Conservation (phyloP, 2,888 invertebrate species). For the Ochropleura leucogaster region DNA sequence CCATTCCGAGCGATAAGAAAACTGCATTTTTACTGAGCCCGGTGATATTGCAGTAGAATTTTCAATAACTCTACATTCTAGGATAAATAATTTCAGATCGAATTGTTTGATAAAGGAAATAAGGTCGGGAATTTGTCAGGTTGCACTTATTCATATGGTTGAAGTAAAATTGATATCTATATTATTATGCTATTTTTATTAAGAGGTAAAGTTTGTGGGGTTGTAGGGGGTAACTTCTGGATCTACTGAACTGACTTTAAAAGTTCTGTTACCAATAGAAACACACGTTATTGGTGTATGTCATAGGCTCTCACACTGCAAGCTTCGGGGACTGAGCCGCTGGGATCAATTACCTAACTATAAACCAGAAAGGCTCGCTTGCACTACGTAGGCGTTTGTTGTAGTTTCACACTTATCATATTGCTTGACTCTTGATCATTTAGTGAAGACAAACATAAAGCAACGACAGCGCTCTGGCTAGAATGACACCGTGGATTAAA, state of each 20-base stretch:
- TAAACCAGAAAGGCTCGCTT: not conserved
- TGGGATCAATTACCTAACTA: too few species aligned
- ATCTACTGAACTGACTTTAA: too few species aligned
- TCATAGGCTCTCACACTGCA: too few species aligned
- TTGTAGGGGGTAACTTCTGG: too few species aligned
- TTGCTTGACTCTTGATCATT: not conserved
- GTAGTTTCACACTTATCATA: not conserved
- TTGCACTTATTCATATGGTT: not conserved
- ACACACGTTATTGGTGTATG: too few species aligned
- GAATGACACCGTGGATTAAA: not conserved
- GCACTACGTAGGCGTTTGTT: not conserved
- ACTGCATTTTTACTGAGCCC: not conserved
- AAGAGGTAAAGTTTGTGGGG: too few species aligned
- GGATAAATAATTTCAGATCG: conserved; percentile 4
- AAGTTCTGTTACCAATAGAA: too few species aligned
- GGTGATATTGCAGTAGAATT: not conserved
- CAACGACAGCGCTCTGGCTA: not conserved
- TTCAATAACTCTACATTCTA: not conserved
- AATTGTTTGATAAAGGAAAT: not conserved
- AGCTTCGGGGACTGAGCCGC: too few species aligned
- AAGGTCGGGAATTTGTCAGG: not conserved
- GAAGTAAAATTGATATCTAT: not conserved
- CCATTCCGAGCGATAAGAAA: not conserved
- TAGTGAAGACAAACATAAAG: not conserved
- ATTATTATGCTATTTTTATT: too few species aligned